Evolutionary conservation across 2,888 invertebrate species (phyloP).

Genomic region (Homarus gammarus): DNA sequence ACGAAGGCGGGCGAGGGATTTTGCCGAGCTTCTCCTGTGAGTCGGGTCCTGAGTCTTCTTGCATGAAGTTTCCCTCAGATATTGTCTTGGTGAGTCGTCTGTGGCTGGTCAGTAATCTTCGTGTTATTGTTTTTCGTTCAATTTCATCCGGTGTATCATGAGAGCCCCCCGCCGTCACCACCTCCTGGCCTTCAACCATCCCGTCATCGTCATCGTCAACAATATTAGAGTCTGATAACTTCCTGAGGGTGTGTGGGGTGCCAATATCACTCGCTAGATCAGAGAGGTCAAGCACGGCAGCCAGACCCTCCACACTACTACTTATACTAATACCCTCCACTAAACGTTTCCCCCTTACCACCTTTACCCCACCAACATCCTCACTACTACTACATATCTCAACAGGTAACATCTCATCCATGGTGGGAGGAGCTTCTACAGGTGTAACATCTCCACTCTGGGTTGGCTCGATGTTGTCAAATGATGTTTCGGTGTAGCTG

Average conservation of each 20-base stretch:
- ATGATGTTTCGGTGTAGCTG: too few species aligned
- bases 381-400: too few species aligned
- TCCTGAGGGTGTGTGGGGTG: too few species aligned
- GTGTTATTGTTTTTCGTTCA: neutral
- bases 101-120: conserved; percentile 30
- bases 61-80: conserved; percentile 57
- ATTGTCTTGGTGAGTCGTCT: conserved; percentile 63
- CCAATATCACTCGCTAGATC: too few species aligned
- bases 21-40: conserved; percentile 26
- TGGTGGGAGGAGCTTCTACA: too few species aligned
- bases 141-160: neutral
- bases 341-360: too few species aligned
- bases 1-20: conserved; percentile 46
- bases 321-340: too few species aligned
- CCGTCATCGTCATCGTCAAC: neutral
- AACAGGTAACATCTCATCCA: too few species aligned
- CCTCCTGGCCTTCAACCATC: neutral
- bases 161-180: neutral
- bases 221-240: neutral
- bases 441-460: too few species aligned
- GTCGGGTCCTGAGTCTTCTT: neutral
- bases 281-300: too few species aligned
- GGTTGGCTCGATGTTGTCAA: too few species aligned
- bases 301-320: too few species aligned
- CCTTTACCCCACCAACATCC: neutral